Base-by-base conservation (phyloP, 1,140 invertebrate genomes). In the Leptinotarsa texana region DNA sequence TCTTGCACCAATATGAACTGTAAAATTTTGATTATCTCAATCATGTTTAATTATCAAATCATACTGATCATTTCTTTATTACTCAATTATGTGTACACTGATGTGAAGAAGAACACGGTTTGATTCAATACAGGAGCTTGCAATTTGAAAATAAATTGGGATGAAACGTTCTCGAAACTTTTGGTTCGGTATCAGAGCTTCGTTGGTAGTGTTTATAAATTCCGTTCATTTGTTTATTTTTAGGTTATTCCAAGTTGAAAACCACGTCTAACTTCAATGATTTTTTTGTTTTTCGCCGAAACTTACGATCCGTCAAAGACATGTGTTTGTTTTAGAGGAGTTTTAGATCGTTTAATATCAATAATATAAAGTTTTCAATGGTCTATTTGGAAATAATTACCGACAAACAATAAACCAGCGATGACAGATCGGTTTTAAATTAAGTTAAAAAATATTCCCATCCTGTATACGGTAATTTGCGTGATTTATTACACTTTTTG, bases 261-360 rank as follows among this genome's bases (percentile, higher is more conserved):
- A 17, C 13, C 51, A 0, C n/a, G 13, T 18, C 51, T 57, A 57
- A 57, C 51, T 17, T 57, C 51, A 57, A 57, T 57, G 51, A 57
- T 57, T 57, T 57, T 57, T 57, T 57, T 57, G 15, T 57, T 18
- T 57, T 57, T 57, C n/a, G 15, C 51, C 15, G n/a, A 57, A 57
- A 57, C 51, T 57, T 57, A 57, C 51, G 51, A 57, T 18, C 51
- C 51, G 51, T 17, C 51, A 57, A 57, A 57, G 51, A 57, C 51
- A 57, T 57, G 51, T 57, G 51, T 57, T 57, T 57, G n/a, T 57
- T 57, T 57, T 57, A 15, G 15, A n/a, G n/a, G 4, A 17, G n/a
- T 57, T 57, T 57, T 5, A n/a, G 15, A 57, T 4, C 51, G 15
- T 57, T 57, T 57, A 18, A 57, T 57, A 57, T 57, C 51, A 57